These are phyloP conservation scores for Phalacrocorax carbo DNA, from an alignment of 2,113 vertebrate species.

Conservation along the genomic window DNA sequence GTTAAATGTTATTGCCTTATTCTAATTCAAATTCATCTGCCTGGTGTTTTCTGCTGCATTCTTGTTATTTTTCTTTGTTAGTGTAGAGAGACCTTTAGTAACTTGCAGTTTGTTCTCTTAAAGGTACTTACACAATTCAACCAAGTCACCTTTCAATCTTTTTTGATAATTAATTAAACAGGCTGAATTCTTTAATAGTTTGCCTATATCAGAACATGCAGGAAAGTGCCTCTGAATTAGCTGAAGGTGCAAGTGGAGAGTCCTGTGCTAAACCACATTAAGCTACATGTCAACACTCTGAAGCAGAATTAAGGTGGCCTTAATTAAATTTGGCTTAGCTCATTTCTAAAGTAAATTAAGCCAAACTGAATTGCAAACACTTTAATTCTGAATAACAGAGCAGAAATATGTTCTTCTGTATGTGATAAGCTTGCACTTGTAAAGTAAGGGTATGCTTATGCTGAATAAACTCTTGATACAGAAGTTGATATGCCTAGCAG, in stretches of 20 bases:
- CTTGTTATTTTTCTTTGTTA: not conserved
- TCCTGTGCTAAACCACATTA: slow-evolving; percentile 55
- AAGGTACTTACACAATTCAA: not conserved
- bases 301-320: slow-evolving; percentile 42
- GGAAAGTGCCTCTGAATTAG: slow-evolving; percentile 6
- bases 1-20: not conserved
- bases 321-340: slow-evolving; percentile 65
- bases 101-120: not conserved
- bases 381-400: not conserved
- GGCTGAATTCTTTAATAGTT: slow-evolving; percentile 29
- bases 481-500: not conserved
- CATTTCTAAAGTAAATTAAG: slow-evolving; percentile 58
- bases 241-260: slow-evolving; percentile 9
- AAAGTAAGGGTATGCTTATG: not conserved
- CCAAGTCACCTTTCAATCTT: not conserved
- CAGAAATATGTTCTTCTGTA: not conserved
- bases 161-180: slow-evolving; percentile 37
- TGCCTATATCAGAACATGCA: not conserved
- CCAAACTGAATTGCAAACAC: slow-evolving; percentile 34
- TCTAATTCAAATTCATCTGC: not conserved
- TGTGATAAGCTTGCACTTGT: not conserved
- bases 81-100: not conserved
- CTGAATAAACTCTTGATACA: not conserved
- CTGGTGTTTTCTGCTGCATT: not conserved
- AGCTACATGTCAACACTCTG: slow-evolving; percentile 44